phyloP scores from a whole-genome alignment of 2,888 invertebrate genomes.

The Gortyna flavago region DNA sequence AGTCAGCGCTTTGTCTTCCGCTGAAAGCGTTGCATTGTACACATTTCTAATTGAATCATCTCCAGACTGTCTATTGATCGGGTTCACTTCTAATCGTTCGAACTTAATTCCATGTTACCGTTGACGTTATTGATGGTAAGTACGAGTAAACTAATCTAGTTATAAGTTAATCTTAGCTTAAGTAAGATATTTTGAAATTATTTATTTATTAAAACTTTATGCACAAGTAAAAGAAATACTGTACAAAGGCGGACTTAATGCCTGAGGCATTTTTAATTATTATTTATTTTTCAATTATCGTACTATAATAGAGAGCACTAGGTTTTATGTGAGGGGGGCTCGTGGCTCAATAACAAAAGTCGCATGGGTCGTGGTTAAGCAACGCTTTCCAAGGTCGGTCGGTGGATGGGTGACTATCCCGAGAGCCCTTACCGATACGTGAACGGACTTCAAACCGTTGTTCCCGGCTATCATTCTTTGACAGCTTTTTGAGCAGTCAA shows the following conservation, averaged over 20 bases:
- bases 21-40: conserved; percentile 47
- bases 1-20: conserved; percentile 47
- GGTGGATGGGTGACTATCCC: background rate
- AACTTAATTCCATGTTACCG: conserved; percentile 22
- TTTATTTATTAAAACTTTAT: too few relatives aligned
- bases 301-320: background rate
- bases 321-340: too few relatives aligned
- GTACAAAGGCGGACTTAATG: too few relatives aligned
- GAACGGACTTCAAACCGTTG: too few relatives aligned
- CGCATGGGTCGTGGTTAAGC: background rate
- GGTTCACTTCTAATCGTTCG: conserved; percentile 23
- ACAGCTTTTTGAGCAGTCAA: too few relatives aligned
- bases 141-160: background rate
- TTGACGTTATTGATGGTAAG: conserved; percentile 9
- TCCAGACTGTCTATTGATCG: conserved; percentile 33
- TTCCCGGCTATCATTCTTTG: too few relatives aligned
- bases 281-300: too few relatives aligned
- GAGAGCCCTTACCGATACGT: too few relatives aligned
- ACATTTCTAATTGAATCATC: conserved; percentile 50
- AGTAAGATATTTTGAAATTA: background rate
- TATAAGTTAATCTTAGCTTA: background rate
- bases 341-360: background rate
- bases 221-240: too few relatives aligned
- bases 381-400: background rate
- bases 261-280: too few relatives aligned